Evolutionary conservation across 2,888 invertebrate species (phyloP).

Genomic region (Eudemis profundana): DNA sequence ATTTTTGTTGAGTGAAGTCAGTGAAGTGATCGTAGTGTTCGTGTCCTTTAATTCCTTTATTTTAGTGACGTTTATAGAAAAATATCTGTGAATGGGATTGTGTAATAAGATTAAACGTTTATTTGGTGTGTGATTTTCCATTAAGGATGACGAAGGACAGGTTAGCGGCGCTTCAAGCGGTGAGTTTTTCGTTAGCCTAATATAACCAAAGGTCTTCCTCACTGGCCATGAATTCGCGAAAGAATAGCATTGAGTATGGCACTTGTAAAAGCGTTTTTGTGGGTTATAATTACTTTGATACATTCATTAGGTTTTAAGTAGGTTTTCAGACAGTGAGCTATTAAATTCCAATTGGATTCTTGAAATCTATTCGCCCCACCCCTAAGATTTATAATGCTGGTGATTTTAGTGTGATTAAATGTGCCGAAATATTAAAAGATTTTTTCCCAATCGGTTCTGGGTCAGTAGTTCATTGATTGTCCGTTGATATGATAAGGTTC

Average conservation of each 20-base stretch:
- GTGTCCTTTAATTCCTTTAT: conserved; percentile 89
- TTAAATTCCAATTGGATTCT: conserved; percentile 56
- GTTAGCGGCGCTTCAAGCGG: conserved; percentile 98
- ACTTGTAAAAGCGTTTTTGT: conserved; percentile 49
- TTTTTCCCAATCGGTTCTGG: background rate
- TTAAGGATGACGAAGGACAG: conserved; percentile 97
- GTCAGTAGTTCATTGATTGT: background rate
- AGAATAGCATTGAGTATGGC: conserved; percentile 65
- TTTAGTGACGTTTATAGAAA: conserved; percentile 90
- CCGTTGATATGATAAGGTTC: background rate
- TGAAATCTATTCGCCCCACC: conserved; percentile 76
- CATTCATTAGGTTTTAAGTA: conserved; percentile 6
- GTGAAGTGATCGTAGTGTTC: conserved; percentile 88
- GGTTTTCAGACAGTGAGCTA: conserved; percentile 32
- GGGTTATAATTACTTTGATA: conserved; percentile 13
- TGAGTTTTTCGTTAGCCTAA: conserved; percentile 83
- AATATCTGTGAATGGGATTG: conserved; percentile 92
- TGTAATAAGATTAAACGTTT: conserved; percentile 88
- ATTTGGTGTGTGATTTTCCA: conserved; percentile 88
- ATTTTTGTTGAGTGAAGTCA: conserved; percentile 87
- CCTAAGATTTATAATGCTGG: conserved; percentile 71
- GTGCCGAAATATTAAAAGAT: conserved; percentile 58
- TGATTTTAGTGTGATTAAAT: conserved; percentile 73
- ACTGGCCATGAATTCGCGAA: conserved; percentile 76
- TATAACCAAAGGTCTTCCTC: conserved; percentile 73